phyloP scores from a whole-genome alignment of 92 coral and sea anemone species.

The Epizoanthus fatuus region DNA sequence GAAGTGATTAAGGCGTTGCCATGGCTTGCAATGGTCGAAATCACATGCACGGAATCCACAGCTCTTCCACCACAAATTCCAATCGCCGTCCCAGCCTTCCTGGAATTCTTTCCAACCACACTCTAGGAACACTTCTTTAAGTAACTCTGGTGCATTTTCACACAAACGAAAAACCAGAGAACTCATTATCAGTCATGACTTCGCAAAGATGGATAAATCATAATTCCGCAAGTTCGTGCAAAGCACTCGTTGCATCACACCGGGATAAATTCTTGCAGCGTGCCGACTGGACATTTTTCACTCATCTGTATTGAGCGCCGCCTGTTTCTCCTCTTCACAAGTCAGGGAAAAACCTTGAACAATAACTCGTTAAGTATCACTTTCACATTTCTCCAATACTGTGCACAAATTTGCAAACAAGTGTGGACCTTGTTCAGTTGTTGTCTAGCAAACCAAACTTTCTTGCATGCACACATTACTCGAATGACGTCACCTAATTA shows the following conservation, averaged over 20 bases:
- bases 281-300: too few species aligned
- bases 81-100: slow-evolving; percentile 64
- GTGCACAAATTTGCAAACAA: not conserved
- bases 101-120: slow-evolving; percentile 86
- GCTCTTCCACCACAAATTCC: slow-evolving; percentile 95
- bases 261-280: too few species aligned
- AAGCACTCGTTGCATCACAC: too few species aligned
- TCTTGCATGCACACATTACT: too few species aligned
- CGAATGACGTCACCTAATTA: slow-evolving; percentile 8
- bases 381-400: not conserved
- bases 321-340: not conserved
- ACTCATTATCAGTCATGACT: slow-evolving; percentile 19
- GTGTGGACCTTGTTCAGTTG: slow-evolving; percentile 5
- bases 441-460: too few species aligned
- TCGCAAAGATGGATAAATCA: not conserved
- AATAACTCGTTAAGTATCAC: not conserved
- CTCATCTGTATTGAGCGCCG: not conserved
- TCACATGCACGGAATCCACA: slow-evolving; percentile 86
- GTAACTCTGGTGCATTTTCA: slow-evolving; percentile 84
- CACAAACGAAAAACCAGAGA: slow-evolving; percentile 85
- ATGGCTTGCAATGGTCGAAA: slow-evolving; percentile 85
- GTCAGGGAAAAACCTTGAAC: not conserved
- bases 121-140: slow-evolving; percentile 83
- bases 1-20: slow-evolving; percentile 95
- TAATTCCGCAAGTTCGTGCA: not conserved